Evolutionary conservation across 2,113 vertebrate genomes (phyloP).

Genomic region (Leptodactylus fuscus): DNA sequence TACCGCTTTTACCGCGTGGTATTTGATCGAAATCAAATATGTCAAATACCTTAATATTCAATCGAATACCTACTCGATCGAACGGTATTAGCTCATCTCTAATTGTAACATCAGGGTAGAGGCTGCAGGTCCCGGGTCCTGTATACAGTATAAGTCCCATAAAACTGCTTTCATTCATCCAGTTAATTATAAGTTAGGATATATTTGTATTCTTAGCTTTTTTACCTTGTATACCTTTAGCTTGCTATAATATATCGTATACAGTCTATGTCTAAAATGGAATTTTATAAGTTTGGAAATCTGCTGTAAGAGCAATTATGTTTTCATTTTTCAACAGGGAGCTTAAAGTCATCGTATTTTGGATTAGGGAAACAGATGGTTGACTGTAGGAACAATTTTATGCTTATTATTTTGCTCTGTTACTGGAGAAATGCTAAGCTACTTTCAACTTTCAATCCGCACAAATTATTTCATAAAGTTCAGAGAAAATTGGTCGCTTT

Average conservation of each 20-base stretch:
- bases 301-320: slow-evolving; percentile 57
- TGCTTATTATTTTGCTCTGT: slow-evolving; percentile 60
- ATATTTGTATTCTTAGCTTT: not conserved
- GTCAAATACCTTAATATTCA: too few relatives aligned
- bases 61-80: too few relatives aligned
- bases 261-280: slow-evolving; percentile 34
- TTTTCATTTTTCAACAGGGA: slow-evolving; percentile 58
- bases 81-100: too few relatives aligned
- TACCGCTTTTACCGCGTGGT: too few relatives aligned
- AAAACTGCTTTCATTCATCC: too few relatives aligned
- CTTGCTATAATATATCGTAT: not conserved
- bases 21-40: too few relatives aligned
- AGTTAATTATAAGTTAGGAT: too few relatives aligned
- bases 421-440: slow-evolving; percentile 56
- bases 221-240: slow-evolving; percentile 24
- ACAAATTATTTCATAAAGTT: slow-evolving; percentile 57
- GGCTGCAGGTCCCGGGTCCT: too few relatives aligned
- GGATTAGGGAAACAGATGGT: slow-evolving; percentile 60
- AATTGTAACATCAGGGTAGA: too few relatives aligned
- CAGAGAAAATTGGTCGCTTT: slow-evolving; percentile 48
- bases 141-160: too few relatives aligned
- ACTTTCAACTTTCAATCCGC: slow-evolving; percentile 58
- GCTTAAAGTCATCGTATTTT: slow-evolving; percentile 55
- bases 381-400: slow-evolving; percentile 54
- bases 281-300: slow-evolving; percentile 51